Evolutionary conservation across 2,797 vertebrate genomes (phyloP), one percentile per base, ranked within the genome.

Genomic region (Hippopotamyrus pictus): DNA sequence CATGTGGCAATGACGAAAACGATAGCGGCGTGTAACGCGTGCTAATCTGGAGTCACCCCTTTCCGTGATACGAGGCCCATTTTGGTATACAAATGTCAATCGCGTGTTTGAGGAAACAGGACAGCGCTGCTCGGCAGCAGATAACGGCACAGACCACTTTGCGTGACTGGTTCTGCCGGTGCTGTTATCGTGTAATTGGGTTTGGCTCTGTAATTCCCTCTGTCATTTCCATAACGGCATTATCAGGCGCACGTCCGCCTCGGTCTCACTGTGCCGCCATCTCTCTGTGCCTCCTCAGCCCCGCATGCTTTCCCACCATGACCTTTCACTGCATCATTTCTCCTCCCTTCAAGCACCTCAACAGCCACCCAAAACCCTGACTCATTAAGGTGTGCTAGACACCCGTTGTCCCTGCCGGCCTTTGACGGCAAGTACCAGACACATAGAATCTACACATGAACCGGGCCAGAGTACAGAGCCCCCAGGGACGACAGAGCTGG

Each of bases 111-210:
- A 9, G 82, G 82, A 51, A 51, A 86, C 4, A 41, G 25, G 50
- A 37, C 53, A 3, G 65, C 3, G 0, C 65, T 17, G 33, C 33
- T 1, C 37, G 0, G 73, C 73, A 11, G 44, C 22, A 50, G 48
- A 48, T 48, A 84, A 29, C 19, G 19, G 11, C 29, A 37, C 59
- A 29, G 59, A 3, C 9, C 22, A 1, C 22, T 65, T 65, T 29
- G 69, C 73, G 73, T 79, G 73, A 79, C 73, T 79, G 37, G 37
- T 11, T 62, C 46, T 89, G 57, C 79, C 89, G 1, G 90, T 83
- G 92, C 92, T 93, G 92, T 14, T 62, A 29, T 17, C 37, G 73
- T 84, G 87, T 89, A 44, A 65, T 33, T 65, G 29, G 88, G 51
- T 76, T 82, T 50, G 46, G 22, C 44, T 53, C 29, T 51, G 62